Evolutionary conservation across 1,140 invertebrate species (phyloP), one percentile per base, ranked within the genome.

Genomic region (Philopotamus ludificatus): DNA sequence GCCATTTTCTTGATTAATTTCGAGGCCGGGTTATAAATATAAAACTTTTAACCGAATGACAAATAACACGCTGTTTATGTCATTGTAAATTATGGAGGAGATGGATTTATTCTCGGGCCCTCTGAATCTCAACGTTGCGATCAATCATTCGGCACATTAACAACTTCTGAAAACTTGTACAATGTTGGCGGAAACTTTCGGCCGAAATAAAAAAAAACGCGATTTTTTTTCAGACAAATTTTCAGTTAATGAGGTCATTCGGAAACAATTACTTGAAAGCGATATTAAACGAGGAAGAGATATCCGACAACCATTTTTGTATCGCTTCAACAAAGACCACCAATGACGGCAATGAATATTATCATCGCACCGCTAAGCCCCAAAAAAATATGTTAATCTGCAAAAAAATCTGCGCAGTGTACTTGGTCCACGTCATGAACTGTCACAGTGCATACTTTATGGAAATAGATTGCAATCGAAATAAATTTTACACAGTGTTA

Each of bases 31-130:
- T 25, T 34, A 55, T 55, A 55, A 55, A 55, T 55, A 55, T 55
- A n/a, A 12, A 18, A 15, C 28, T 55, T 25, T 55, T 55, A 25
- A 25, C 23, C 51, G 51, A 55, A 34, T 25, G 51, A 55, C 51
- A 55, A 34, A 25, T 39, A 55, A 55, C 51, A 55, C 21, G 28
- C 51, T 55, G 51, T 55, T 55, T 26, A 55, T 25, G 51, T 55
- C 51, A 28, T 55, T 55, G 39, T 55, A 55, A 55, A 55, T 55
- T 55, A 55, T 34, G 28, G 28, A 34, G 12, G 28, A 34, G 28
- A 34, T 34, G 28, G 28, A 34, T 34, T 34, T 34, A 34, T 34
- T 34, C 12, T 4, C 28, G 28, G 28, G 28, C 12, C 28, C 28
- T 12, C 28, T 7, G 28, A 34, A 34, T 34, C 12, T 34, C 28